Conservation (phyloP, 1,140 invertebrate species). For the Papilio dardanus region DNA sequence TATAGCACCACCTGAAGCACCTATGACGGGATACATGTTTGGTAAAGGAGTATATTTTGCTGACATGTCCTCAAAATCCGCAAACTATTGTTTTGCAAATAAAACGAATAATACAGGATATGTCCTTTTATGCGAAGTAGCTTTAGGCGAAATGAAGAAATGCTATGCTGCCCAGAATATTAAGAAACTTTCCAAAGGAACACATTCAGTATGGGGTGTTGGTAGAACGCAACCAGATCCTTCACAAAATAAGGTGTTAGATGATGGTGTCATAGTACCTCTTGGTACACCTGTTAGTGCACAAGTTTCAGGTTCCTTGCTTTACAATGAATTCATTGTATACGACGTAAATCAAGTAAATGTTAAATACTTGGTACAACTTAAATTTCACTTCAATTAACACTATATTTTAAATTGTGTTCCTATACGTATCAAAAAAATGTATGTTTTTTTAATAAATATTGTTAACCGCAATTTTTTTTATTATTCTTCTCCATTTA, state of each 20-base stretch:
- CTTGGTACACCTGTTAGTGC: conserved; percentile 42
- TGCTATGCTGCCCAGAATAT: conserved; percentile 24
- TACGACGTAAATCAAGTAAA: conserved; percentile 32
- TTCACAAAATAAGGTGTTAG: background rate
- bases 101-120: conserved; percentile 19
- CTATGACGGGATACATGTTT: conserved; percentile 37
- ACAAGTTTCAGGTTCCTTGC: conserved; percentile 23
- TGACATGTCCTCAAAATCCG: conserved; percentile 40
- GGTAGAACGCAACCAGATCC: conserved; percentile 40
- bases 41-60: conserved; percentile 44
- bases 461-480: background rate
- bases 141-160: conserved; percentile 40
- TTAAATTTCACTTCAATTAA: conserved; percentile 33
- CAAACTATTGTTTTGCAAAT: conserved; percentile 35
- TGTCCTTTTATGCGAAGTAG: conserved; percentile 40
- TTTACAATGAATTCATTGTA: conserved; percentile 36
- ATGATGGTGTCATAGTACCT: conserved; percentile 36
- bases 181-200: conserved; percentile 23
- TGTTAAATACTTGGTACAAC: conserved; percentile 29
- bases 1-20: conserved; percentile 33
- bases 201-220: conserved; percentile 40
- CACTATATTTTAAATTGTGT: background rate
- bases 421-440: background rate
- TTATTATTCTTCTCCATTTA: too few relatives aligned
- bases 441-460: background rate